Percentiles rank a stretch among this genome's conserved stretches.
phyloP scores from a whole-genome alignment of 2,888 invertebrate genomes.

The Platycheirus albimanus region DNA sequence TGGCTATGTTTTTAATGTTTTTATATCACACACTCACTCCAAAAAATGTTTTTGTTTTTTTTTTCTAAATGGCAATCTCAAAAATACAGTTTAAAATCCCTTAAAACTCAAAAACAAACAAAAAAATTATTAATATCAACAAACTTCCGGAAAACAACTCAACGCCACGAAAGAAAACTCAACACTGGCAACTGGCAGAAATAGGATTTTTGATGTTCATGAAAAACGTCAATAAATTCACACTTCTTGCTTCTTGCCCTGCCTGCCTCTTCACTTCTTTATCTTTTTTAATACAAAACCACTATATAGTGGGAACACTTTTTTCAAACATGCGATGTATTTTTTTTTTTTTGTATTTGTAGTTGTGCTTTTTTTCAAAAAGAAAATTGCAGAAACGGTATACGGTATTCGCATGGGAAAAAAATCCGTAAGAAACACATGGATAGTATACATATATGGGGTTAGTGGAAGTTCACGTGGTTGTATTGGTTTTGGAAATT shows the following conservation, averaged over 20 bases:
- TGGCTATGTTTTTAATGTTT: not conserved
- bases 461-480: not conserved
- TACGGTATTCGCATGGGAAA: conserved; percentile 10
- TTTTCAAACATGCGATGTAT: conserved; percentile 28
- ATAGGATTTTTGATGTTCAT: conserved; percentile 16
- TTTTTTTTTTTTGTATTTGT: conserved; percentile 20
- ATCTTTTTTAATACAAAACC: not conserved
- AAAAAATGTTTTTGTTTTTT: not conserved
- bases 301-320: conserved; percentile 60
- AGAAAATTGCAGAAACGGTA: conserved; percentile 33
- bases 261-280: conserved; percentile 17
- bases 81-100: not conserved
- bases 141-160: conserved; percentile 15
- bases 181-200: conserved; percentile 44
- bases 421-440: not conserved
- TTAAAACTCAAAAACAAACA: conserved; percentile 16
- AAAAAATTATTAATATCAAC: conserved; percentile 14
- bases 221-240: conserved; percentile 44
- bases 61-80: not conserved
- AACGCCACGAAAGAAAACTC: conserved; percentile 53
- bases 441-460: not conserved
- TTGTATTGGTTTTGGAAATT: conserved; percentile 21
- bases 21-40: not conserved
- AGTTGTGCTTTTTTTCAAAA: conserved; percentile 29
- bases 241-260: not conserved